phyloP scores from a whole-genome alignment of 2,888 invertebrate species.

The Leptinotarsa tumamoca region DNA sequence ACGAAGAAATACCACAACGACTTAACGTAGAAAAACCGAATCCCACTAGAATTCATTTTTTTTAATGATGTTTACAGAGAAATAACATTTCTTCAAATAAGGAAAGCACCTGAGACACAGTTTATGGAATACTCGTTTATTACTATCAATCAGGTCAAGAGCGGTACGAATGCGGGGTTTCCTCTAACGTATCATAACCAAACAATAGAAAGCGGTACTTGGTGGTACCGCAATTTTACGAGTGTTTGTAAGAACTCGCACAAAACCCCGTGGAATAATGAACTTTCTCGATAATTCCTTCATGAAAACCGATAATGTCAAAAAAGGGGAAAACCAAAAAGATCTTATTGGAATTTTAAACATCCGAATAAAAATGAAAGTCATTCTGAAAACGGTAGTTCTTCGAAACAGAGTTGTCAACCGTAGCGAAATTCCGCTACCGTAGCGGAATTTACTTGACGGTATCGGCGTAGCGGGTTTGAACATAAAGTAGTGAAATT shows the following conservation, averaged over 20 bases:
- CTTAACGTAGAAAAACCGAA: background rate
- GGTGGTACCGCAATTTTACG: background rate
- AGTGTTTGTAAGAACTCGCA: background rate
- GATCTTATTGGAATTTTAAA: too few relatives aligned
- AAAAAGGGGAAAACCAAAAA: too few relatives aligned
- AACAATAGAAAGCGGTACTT: constrained; percentile 13
- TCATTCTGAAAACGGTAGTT: too few relatives aligned
- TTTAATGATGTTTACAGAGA: background rate
- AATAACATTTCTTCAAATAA: background rate
- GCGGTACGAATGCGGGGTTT: background rate
- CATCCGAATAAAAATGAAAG: too few relatives aligned
- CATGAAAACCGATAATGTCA: background rate
- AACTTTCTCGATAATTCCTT: background rate
- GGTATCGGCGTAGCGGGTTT: too few relatives aligned
- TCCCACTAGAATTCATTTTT: background rate
- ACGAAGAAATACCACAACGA: background rate
- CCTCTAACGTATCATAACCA: background rate
- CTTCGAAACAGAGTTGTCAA: too few relatives aligned
- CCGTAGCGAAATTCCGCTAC: too few relatives aligned
- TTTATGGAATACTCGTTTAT: background rate
- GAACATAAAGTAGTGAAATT: too few relatives aligned
- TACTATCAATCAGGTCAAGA: constrained; percentile 9
- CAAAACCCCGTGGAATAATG: background rate
- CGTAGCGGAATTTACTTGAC: too few relatives aligned
- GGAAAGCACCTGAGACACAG: background rate